A percentile compares a stretch with the other conserved stretches of the same genome.
Evolutionary conservation across 2,888 invertebrate genomes (phyloP).

Genomic region (Sinotaia quadrata): DNA sequence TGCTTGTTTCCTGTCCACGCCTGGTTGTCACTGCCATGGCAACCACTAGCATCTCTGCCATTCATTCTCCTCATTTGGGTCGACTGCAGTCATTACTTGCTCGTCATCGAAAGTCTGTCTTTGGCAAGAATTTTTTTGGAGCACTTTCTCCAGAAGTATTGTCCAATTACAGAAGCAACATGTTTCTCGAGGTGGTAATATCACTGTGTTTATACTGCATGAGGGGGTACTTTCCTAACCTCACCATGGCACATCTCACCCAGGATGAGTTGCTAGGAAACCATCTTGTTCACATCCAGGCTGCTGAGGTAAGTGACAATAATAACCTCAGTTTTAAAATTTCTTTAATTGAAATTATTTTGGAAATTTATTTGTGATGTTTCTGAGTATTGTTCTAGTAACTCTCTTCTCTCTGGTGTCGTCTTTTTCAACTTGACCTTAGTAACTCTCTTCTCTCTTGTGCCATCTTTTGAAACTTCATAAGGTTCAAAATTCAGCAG

Average conservation of each 20-base stretch:
- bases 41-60: constrained; percentile 80
- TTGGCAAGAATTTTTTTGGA: constrained; percentile 77
- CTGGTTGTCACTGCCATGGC: constrained; percentile 83
- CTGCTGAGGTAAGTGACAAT: constrained; percentile 16
- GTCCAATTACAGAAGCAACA: constrained; percentile 82
- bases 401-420: too few relatives aligned
- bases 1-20: constrained; percentile 81
- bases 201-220: constrained; percentile 85
- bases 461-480: too few relatives aligned
- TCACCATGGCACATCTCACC: constrained; percentile 79
- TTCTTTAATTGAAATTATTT: too few relatives aligned
- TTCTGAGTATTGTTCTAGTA: too few relatives aligned
- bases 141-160: constrained; percentile 77
- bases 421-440: too few relatives aligned
- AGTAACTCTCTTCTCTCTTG: too few relatives aligned
- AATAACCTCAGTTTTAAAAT: too few relatives aligned
- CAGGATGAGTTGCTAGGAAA: constrained; percentile 81
- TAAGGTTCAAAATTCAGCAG: too few relatives aligned
- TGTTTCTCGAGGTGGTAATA: constrained; percentile 84
- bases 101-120: constrained; percentile 85
- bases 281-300: constrained; percentile 78
- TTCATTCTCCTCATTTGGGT: constrained; percentile 59
- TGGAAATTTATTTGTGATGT: too few relatives aligned
- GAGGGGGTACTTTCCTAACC: constrained; percentile 81
- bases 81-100: constrained; percentile 78